Base-by-base conservation (phyloP, 1,140 invertebrate genomes). In the Chlorops oryzae region DNA sequence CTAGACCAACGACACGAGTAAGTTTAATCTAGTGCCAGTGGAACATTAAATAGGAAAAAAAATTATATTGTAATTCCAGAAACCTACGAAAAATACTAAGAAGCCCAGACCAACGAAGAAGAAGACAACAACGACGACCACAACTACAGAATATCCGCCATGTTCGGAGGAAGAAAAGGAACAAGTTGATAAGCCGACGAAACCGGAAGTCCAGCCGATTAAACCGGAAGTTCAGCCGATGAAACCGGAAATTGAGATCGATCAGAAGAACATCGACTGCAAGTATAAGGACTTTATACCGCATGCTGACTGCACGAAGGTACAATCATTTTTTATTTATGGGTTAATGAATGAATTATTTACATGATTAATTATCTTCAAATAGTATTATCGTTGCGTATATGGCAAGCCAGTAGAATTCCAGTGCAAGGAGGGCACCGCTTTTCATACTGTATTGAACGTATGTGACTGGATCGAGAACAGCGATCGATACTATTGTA, bases 301-400 rank as follows among this genome's bases (percentile, higher is more conserved):
- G 5, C 80, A 85, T 63, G 76, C 80, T 58, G 77, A 85, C 47
- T 84, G 84, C 54, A 52, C 68, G 54, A 76, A 80, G 72, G 59
- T 62, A 32, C 27, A 9, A 27, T 20, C 3, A 45, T 45, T 3
- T 12, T 37, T 10, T n/a, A 32, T 28, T 13, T 13, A 15, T 23
- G 39, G 41, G 20, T 15, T 20, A 41, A 15, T 42, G 9, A 20
- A 12, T 5, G 2, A 46, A 42, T 40, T 15, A n/a, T 21, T 38
- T 20, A 23, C 9, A 28, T 12, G 7, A 35, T 52, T 20, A 15
- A 9, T 41, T 39, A 21, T 46, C 17, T 45, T 20, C 72, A n/a
- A n/a, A n/a, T n/a, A 90, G 87, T 91, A 88, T 58, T 90, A 86
- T 72, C 79, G 85, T 43, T 91, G 88, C 61, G 83, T 85, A 5